Evolutionary conservation across 2,888 invertebrate genomes (phyloP).

Genomic region (Lasioglossum marginatum): DNA sequence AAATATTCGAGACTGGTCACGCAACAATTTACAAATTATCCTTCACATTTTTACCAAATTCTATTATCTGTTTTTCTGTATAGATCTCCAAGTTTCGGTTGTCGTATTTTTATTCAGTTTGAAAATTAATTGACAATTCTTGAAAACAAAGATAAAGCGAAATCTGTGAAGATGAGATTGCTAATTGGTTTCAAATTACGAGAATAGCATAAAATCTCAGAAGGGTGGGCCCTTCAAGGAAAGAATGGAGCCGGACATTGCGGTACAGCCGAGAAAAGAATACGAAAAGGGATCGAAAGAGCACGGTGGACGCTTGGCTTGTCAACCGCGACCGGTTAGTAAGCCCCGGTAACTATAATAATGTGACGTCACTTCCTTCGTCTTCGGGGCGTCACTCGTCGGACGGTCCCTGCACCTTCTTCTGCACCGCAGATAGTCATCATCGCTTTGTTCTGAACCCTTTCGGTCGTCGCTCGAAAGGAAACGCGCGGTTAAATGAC

Average conservation of each 20-base stretch:
- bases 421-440: slow-evolving; percentile 41
- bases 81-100: not conserved
- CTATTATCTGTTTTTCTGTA: not conserved
- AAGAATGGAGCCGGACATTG: slow-evolving; percentile 49
- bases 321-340: slow-evolving; percentile 80
- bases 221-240: slow-evolving; percentile 33
- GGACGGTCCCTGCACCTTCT: slow-evolving; percentile 26
- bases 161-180: not conserved
- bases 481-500: slow-evolving; percentile 4
- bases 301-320: slow-evolving; percentile 80
- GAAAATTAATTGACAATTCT: not conserved
- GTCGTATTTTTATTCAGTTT: not conserved
- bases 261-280: slow-evolving; percentile 51
- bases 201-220: slow-evolving; percentile 27
- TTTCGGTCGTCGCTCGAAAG: slow-evolving; percentile 7
- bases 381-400: slow-evolving; percentile 50
- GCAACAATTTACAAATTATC: not conserved
- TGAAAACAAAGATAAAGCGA: too few relatives aligned
- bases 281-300: slow-evolving; percentile 65
- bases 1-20: not conserved
- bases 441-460: slow-evolving; percentile 52
- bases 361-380: slow-evolving; percentile 81
- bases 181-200: slow-evolving; percentile 30
- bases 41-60: not conserved
- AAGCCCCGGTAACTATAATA: slow-evolving; percentile 77